A percentile compares a stretch with the other conserved stretches of the same genome.
phyloP scores from a whole-genome alignment of 1,140 invertebrate species.

The Dreissena polymorpha region DNA sequence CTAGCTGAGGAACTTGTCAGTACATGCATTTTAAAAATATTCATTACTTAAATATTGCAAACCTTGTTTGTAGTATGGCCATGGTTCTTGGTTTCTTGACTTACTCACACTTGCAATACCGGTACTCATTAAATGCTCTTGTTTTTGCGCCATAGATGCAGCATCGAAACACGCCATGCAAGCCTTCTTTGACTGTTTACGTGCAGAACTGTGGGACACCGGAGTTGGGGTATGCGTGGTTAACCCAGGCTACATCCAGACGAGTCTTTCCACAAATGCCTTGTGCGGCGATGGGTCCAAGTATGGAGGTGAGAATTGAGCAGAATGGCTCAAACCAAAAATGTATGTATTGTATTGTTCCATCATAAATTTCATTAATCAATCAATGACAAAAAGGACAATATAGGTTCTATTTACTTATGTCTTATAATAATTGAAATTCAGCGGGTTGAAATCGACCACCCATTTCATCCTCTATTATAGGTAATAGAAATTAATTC shows the following conservation, averaged over 20 bases:
- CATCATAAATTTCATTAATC: too few relatives aligned
- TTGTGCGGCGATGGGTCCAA: conserved; percentile 87
- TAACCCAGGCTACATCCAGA: conserved; percentile 94
- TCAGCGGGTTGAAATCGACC: too few relatives aligned
- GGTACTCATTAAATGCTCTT: not conserved
- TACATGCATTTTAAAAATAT: not conserved
- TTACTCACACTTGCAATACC: too few relatives aligned
- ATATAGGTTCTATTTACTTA: too few relatives aligned
- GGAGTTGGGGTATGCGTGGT: conserved; percentile 91
- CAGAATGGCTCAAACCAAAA: too few relatives aligned
- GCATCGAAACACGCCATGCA: conserved; percentile 96
- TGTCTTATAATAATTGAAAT: too few relatives aligned
- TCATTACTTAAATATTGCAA: not conserved
- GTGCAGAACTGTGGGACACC: conserved; percentile 83
- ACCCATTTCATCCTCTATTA: too few relatives aligned
- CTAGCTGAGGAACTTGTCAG: too few relatives aligned
- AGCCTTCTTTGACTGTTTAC: conserved; percentile 78
- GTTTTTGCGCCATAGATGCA: conserved; percentile 83
- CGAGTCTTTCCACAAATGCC: conserved; percentile 93
- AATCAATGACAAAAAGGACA: too few relatives aligned
- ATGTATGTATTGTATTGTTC: too few relatives aligned
- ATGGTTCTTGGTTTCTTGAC: too few relatives aligned
- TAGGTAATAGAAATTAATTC: too few relatives aligned
- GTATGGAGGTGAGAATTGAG: conserved; percentile 86
- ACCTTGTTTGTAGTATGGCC: not conserved